Evolutionary conservation across 1,140 invertebrate genomes (phyloP), one percentile per base, ranked within the genome.

Genomic region (Halictus rubicundus): DNA sequence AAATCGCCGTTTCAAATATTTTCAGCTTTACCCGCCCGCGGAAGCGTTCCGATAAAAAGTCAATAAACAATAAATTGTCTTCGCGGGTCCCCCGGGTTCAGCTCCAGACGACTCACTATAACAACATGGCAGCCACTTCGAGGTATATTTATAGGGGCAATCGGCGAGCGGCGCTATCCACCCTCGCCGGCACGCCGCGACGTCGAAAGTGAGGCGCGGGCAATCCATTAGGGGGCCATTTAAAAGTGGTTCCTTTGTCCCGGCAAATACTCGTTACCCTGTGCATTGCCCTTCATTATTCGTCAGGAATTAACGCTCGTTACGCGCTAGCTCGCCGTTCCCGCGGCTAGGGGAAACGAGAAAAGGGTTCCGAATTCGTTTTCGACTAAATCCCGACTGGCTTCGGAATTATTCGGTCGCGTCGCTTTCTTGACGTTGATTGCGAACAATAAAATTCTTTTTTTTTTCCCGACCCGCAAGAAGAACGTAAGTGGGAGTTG

Each of bases 221-320:
- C 60, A 27, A 72, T 72, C 70, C 70, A 72, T 66, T 65, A 74
- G 27, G 27, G n/a, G 37, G 63, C 72, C 72, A 54, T 52, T 74
- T 74, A 66, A 74, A 74, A 73, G 42, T 64, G 59, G 10, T 49
- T 42, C 61, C 27, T 74, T 74, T 64, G 71, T 73, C 61, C 71
- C 19, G 42, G 63, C 60, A 63, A 73, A 73, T 63, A 63, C 70
- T 73, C 70, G 70, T 73, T 73, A 73, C 25, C 21, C 63, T 39
- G 59, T 21, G 3, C 46, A 73, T 72, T 46, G 25, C 71, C 27
- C 49, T 37, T 73, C 71, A 73, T 73, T 73, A 61, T 73, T 73
- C 71, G 59, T 14, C 21, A 21, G 19, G 70, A 63, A 73, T 63
- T 73, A 73, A 63, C 59, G 70, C 70, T 73, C 70, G 70, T 63